phyloP scores from a whole-genome alignment of 2,113 vertebrate species.

The Pongo pygmaeus region DNA sequence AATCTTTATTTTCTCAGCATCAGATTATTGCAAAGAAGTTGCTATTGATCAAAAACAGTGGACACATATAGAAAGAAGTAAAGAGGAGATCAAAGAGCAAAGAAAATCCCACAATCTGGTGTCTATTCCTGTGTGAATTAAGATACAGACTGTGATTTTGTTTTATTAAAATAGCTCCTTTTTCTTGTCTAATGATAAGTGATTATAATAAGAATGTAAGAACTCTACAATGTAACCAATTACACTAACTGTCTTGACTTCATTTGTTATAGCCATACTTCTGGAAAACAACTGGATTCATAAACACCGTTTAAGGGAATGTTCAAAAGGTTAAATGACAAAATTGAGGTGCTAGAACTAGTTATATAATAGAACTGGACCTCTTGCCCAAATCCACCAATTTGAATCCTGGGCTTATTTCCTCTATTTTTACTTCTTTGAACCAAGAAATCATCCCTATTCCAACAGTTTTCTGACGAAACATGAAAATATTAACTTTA shows the following conservation, averaged over 20 bases:
- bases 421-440: neutral
- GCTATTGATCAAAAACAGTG: constrained; percentile 60
- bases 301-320: neutral
- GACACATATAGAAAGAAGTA: constrained; percentile 44
- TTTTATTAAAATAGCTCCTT: neutral
- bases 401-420: neutral
- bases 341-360: neutral
- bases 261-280: neutral
- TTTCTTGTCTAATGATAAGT: neutral
- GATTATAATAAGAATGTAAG: neutral
- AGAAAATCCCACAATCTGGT: neutral
- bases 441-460: neutral
- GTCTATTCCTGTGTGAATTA: neutral
- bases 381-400: neutral
- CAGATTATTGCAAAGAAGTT: constrained; percentile 49
- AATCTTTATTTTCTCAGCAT: constrained; percentile 49
- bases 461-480: constrained; percentile 8
- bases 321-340: neutral
- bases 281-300: neutral
- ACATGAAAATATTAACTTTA: constrained; percentile 14
- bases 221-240: neutral
- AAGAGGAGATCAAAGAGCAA: constrained; percentile 14
- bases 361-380: neutral
- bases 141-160: neutral
- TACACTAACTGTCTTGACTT: neutral